Evolutionary conservation across 1,140 invertebrate species (phyloP), one percentile per base, ranked within the genome.

Genomic region (Globodera rostochiensis): DNA sequence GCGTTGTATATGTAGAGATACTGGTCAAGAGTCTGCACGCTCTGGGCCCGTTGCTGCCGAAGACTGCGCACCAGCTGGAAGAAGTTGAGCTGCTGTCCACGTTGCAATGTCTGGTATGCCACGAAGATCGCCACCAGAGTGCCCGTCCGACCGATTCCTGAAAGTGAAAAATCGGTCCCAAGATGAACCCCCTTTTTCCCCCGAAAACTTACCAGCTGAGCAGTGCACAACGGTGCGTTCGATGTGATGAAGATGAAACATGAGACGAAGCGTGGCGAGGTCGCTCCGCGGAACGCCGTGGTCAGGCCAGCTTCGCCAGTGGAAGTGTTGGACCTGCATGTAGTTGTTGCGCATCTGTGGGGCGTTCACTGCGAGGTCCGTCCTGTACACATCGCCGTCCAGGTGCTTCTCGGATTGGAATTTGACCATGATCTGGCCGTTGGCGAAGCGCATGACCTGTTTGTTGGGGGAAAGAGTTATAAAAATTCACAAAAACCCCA

Each of bases 131-230:
- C 86, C 6, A 86, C 86, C 47, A 85, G 76, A n/a, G 84, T 86
- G 0, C 84, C 84, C 0, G 86, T 86, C n/a, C 84, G 78, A 4
- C 84, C 84, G 45, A 86, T 86, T 36, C 84, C 83, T 83, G 69
- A 11, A 83, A 46, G 21, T 7, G 46, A 25, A n/a, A n/a, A 69
- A 1, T 8, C 25, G 6, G 15, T 49, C 81, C 0, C 0, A 79
- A 0, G 5, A 21, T 73, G 9, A 19, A 15, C 7, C 19, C 45
- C 0, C 2, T 36, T 36, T 36, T 36, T 36, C 36, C 36, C 36
- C 36, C 36, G 0, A 36, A 46, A 15, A 77, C 13, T 25, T 6
- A 83, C 83, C 84, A 8, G 84, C 84, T 9, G 84, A 85, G 57
- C 84, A 85, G 77, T 85, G 84, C n/a, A 85, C 85, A 15, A 85